These are phyloP conservation scores for Dendrolimus kikuchii DNA, from an alignment of 1,140 invertebrate species.

Conservation along the genomic window DNA sequence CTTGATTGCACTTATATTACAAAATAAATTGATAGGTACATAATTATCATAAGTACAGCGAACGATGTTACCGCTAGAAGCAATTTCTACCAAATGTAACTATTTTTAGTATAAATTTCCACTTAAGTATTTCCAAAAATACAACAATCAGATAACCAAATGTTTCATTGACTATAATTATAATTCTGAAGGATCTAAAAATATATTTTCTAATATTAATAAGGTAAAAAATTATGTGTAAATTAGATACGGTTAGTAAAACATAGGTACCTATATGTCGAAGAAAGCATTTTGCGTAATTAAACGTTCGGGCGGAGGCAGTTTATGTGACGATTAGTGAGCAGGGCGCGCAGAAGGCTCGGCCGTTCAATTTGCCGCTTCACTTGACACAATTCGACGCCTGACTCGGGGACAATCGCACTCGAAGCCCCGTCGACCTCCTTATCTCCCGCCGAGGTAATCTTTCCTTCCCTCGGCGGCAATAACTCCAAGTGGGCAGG, in stretches of 20 bases:
- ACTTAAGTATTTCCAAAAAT: no score
- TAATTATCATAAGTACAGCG: no score
- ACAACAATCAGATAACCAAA: no score
- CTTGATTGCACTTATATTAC: no score
- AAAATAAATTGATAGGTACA: no score
- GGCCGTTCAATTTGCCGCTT: slow-evolving; percentile 71
- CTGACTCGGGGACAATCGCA: slow-evolving; percentile 71
- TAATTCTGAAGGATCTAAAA: neutral
- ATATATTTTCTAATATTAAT: neutral
- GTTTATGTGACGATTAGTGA: slow-evolving; percentile 70
- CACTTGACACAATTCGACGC: slow-evolving; percentile 71
- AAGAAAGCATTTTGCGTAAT: slow-evolving; percentile 47
- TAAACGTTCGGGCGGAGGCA: slow-evolving; percentile 52
- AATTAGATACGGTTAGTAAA: slow-evolving; percentile 6
- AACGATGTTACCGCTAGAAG: no score
- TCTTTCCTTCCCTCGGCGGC: slow-evolving; percentile 70
- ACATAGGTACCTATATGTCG: slow-evolving; percentile 9
- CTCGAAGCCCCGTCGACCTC: slow-evolving; percentile 68
- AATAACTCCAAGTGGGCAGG: slow-evolving; percentile 71
- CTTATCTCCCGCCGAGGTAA: slow-evolving; percentile 70
- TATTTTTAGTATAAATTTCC: no score
- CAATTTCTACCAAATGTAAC: no score
- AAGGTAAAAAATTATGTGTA: neutral
- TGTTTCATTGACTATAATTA: neutral
- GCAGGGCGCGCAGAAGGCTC: slow-evolving; percentile 62